Evolutionary conservation across 2,888 invertebrate genomes (phyloP), one percentile per base, ranked within the genome.

Genomic region (Sialis fuliginosa): DNA sequence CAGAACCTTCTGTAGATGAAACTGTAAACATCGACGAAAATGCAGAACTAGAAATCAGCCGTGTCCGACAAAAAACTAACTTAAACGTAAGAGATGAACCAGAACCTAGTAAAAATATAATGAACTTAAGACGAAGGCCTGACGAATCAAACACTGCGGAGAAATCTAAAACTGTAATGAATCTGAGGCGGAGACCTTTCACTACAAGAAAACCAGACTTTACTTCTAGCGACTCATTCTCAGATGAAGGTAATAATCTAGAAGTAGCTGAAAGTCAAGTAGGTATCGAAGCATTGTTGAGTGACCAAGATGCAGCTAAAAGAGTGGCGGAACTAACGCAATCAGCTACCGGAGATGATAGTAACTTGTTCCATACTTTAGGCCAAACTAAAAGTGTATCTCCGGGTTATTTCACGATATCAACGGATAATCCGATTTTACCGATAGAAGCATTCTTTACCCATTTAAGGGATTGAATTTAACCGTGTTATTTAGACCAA

Each of bases 401-500:
- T 1, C 67, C 71, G 0, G 70, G 68, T 46, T 78, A 81, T 56
- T 80, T 84, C 54, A 81, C 81, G 22, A 76, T 85, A 62, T 77
- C 80, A 1, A 82, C 84, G 0, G 84, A 85, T 52, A 83, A 85
- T 58, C 84, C 85, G 0, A 82, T 83, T 46, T 65, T 86, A 44
- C 85, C 86, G 0, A 81, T 86, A 51, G 84, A 85, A 63, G 82
- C 84, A 1, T 83, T 85, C 63, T 85, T 86, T 59, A 80, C 83
- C 12, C 80, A 81, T 58, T 60, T 82, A 43, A 74, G 22, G 22
- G 22, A 22, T 22, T 22, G 22, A 22, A 4, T 22, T 22, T 22
- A 22, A 22, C 22, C 22, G 22, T 22, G 22, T 22, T 22, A 22
- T 22, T 22, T 22, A 22, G 4, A n/a, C n/a, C n/a, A n/a, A n/a